These are phyloP conservation scores for Halichondria panicea DNA, from an alignment of 37 sponge, comb jelly and placozoan species.

Conservation along the genomic window DNA sequence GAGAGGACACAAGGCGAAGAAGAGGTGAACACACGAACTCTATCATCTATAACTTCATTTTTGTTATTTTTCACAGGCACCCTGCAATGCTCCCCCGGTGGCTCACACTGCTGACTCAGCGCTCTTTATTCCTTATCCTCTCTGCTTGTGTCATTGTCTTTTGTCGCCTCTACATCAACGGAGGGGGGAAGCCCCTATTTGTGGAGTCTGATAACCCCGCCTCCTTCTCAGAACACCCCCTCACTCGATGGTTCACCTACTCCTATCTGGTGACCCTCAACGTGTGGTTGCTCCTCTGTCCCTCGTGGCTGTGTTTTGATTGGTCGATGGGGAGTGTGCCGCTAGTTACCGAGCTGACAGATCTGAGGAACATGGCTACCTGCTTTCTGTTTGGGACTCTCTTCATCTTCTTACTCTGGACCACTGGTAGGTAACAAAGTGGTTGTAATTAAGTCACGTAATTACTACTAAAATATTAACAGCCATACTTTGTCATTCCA, in stretches of 20 bases:
- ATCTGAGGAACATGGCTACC: slow-evolving; percentile 59
- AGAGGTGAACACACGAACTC: background rate
- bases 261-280: slow-evolving; percentile 66
- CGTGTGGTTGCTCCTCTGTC: slow-evolving; percentile 79
- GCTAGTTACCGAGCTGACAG: slow-evolving; percentile 54
- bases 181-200: slow-evolving; percentile 59
- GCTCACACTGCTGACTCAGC: slow-evolving; percentile 9
- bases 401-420: too few species aligned
- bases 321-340: slow-evolving; percentile 95
- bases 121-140: background rate
- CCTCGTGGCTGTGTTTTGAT: slow-evolving; percentile 79
- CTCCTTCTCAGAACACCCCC: slow-evolving; percentile 46
- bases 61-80: background rate
- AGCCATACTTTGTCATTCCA: too few species aligned
- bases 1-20: background rate
- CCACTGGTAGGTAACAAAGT: too few species aligned
- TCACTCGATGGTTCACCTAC: slow-evolving; percentile 77
- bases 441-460: too few species aligned
- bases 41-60: background rate
- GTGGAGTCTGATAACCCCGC: slow-evolving; percentile 89
- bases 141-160: slow-evolving; percentile 31
- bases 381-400: too few species aligned
- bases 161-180: slow-evolving; percentile 41
- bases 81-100: background rate
- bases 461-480: too few species aligned